These are phyloP conservation scores for Callospermophilus lateralis DNA, from an alignment of 2,113 vertebrate species.

Conservation along the genomic window DNA sequence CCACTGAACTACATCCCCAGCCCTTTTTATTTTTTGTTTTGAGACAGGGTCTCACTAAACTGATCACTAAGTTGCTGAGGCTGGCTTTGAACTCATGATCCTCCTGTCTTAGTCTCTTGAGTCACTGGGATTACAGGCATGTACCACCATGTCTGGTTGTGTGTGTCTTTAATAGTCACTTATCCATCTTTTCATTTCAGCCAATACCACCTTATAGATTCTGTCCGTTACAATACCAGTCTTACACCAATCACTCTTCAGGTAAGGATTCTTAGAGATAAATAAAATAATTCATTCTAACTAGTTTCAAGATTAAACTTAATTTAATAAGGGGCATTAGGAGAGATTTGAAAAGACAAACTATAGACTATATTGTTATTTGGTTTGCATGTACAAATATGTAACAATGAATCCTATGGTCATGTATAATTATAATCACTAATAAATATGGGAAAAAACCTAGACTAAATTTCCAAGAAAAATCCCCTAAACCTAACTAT, in stretches of 20 bases:
- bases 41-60: too few species aligned
- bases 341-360: neutral
- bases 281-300: neutral
- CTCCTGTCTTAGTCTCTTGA: too few species aligned
- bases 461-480: neutral
- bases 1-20: too few species aligned
- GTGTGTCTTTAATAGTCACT: neutral
- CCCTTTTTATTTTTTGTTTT: too few species aligned
- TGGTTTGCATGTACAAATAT: too few species aligned
- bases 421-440: too few species aligned
- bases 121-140: too few species aligned
- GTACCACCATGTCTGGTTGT: too few species aligned
- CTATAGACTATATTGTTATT: neutral
- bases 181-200: neutral
- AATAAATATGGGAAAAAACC: neutral
- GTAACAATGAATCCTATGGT: too few species aligned
- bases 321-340: neutral
- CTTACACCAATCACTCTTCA: neutral
- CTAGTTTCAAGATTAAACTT: neutral
- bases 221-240: neutral
- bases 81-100: too few species aligned
- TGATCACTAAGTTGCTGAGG: too few species aligned
- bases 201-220: neutral
- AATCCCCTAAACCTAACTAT: neutral
- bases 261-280: neutral